Conservation (phyloP, 1,140 invertebrate species). For the Diachasma alloeum region DNA sequence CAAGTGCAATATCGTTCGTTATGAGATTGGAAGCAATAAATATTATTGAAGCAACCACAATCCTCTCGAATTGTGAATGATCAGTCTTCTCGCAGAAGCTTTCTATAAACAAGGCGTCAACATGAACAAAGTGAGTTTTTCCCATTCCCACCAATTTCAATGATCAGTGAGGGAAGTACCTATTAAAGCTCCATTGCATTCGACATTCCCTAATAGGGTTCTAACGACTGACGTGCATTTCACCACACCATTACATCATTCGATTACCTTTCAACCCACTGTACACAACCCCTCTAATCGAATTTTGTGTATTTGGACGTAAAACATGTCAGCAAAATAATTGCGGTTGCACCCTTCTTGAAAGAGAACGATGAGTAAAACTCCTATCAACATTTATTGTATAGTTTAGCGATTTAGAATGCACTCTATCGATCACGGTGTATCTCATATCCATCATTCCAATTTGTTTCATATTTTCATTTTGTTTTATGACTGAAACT, state of each 20-base stretch:
- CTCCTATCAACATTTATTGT: background rate
- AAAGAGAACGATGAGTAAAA: background rate
- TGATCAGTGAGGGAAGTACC: background rate
- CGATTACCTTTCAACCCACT: background rate
- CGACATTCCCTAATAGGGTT: slow-evolving; percentile 3
- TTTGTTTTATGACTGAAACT: background rate
- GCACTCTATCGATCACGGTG: background rate
- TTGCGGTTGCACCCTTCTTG: background rate
- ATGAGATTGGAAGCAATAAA: no score
- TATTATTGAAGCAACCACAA: no score
- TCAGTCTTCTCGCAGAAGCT: no score
- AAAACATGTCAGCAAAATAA: background rate
- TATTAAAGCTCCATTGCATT: slow-evolving; percentile 1
- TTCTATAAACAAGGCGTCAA: no score
- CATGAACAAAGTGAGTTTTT: background rate
- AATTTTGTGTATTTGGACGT: background rate
- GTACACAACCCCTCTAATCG: background rate
- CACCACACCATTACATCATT: slow-evolving; percentile 2
- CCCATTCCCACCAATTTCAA: background rate
- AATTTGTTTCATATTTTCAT: background rate
- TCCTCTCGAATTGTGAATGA: no score
- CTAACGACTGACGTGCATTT: slow-evolving; percentile 16
- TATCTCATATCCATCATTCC: background rate
- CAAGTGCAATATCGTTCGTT: no score
- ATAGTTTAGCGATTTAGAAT: background rate